phyloP scores from a whole-genome alignment of 2,888 invertebrate species.

The Hypomecis atomaria region DNA sequence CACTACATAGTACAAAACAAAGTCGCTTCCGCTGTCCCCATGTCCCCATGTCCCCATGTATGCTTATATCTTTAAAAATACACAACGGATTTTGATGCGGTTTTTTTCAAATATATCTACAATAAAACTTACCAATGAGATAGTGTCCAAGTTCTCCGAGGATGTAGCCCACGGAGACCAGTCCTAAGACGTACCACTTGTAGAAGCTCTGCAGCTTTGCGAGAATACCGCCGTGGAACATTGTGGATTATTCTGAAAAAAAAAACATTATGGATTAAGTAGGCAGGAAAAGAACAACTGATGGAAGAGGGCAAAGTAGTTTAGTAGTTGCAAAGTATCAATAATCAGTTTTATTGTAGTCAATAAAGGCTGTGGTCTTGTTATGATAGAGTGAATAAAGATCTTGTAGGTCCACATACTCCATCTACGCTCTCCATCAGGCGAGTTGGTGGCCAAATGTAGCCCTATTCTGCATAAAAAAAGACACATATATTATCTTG shows the following conservation, averaged over 20 bases:
- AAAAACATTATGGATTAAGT: slow-evolving; percentile 4
- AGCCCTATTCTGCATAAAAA: too few relatives aligned
- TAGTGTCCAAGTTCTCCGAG: slow-evolving; percentile 95
- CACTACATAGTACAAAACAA: too few relatives aligned
- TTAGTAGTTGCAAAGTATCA: too few relatives aligned
- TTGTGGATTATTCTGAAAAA: slow-evolving; percentile 61
- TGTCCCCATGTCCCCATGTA: too few relatives aligned
- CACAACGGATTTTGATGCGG: too few relatives aligned
- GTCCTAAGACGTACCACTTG: slow-evolving; percentile 90
- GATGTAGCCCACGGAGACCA: slow-evolving; percentile 93
- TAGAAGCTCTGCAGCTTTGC: slow-evolving; percentile 88
- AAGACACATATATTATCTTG: too few relatives aligned
- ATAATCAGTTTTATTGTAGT: neutral
- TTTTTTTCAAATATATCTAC: too few relatives aligned
- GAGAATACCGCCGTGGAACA: slow-evolving; percentile 78
- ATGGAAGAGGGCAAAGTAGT: neutral
- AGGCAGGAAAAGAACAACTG: too few relatives aligned
- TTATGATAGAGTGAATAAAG: neutral
- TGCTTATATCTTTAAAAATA: too few relatives aligned
- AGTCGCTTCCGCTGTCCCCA: neutral
- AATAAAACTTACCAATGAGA: slow-evolving; percentile 87
- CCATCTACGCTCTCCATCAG: too few relatives aligned
- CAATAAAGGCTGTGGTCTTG: neutral
- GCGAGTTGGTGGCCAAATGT: too few relatives aligned
- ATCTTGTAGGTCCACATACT: too few relatives aligned